A percentile compares a stretch with the other conserved stretches of the same genome.
These are phyloP conservation scores for Hozukius guyotensis DNA, from an alignment of 2,797 vertebrate genomes.

Conservation along the genomic window DNA sequence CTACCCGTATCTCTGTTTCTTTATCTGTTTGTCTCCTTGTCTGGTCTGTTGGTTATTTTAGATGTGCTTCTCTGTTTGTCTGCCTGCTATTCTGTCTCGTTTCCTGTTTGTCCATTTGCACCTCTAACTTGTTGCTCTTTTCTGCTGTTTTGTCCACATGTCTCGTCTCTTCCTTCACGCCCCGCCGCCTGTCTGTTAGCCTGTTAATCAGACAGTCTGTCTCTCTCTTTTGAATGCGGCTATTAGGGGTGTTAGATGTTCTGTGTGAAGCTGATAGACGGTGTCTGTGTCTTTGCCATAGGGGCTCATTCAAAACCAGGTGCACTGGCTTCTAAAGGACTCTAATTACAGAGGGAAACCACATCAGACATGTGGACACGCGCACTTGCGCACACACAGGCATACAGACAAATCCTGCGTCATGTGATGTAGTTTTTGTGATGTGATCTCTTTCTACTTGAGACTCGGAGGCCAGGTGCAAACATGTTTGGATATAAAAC, in stretches of 20 bases:
- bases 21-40: not conserved
- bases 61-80: not conserved
- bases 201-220: conserved; percentile 44
- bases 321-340: conserved; percentile 73
- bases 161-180: conserved; percentile 13
- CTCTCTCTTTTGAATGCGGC: conserved; percentile 46
- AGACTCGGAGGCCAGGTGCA: conserved; percentile 64
- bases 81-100: not conserved
- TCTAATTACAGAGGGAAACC: conserved; percentile 75
- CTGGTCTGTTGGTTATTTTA: not conserved
- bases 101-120: not conserved
- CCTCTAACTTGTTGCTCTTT: conserved; percentile 33
- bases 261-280: conserved; percentile 69
- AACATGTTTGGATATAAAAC: conserved; percentile 70
- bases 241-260: conserved; percentile 63
- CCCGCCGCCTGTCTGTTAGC: conserved; percentile 27
- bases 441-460: conserved; percentile 53
- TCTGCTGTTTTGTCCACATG: conserved; percentile 26
- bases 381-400: conserved; percentile 28
- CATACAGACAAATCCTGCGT: conserved; percentile 45
- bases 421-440: conserved; percentile 57
- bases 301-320: conserved; percentile 75
- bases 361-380: conserved; percentile 72
- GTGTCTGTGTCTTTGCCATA: conserved; percentile 60
- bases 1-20: not conserved